These are phyloP conservation scores for Epizoanthus illoricatus DNA, from an alignment of 92 coral and sea anemone genomes.

Conservation along the genomic window DNA sequence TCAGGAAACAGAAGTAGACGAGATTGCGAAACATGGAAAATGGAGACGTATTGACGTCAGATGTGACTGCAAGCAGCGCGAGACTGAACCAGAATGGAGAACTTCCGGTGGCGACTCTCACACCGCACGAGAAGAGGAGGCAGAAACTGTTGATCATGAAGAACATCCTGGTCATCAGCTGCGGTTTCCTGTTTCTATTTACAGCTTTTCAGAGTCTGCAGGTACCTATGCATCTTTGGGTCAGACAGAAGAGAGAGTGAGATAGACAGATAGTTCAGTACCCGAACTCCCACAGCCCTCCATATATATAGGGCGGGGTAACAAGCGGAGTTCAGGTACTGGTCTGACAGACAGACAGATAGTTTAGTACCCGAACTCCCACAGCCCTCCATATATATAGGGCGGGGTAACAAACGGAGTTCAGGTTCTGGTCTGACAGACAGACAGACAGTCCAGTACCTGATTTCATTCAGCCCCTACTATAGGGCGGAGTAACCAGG, in stretches of 20 bases:
- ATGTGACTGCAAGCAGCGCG: background rate
- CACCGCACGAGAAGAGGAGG: slow-evolving; percentile 48
- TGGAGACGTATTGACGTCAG: slow-evolving; percentile 6
- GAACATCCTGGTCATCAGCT: slow-evolving; percentile 77
- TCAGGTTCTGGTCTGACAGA: too few species aligned
- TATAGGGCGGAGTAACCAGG: too few species aligned
- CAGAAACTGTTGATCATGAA: slow-evolving; percentile 73
- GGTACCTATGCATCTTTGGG: slow-evolving; percentile 4
- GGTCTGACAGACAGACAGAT: background rate
- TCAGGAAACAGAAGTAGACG: background rate
- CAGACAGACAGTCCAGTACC: background rate
- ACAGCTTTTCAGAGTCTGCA: slow-evolving; percentile 83
- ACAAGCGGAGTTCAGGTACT: slow-evolving; percentile 10
- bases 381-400: too few species aligned
- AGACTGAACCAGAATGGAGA: slow-evolving; percentile 23
- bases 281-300: background rate
- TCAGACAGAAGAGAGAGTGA: too few species aligned
- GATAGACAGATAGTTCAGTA: too few species aligned
- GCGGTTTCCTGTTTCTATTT: slow-evolving; percentile 83
- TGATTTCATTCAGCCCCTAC: too few species aligned
- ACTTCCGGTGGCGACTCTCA: slow-evolving; percentile 15
- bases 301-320: background rate
- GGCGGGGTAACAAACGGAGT: too few species aligned
- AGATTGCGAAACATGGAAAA: slow-evolving; percentile 12
- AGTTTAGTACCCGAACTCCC: too few species aligned